Base-by-base conservation (phyloP, 2,113 vertebrate genomes). In the Prinia subflava region DNA sequence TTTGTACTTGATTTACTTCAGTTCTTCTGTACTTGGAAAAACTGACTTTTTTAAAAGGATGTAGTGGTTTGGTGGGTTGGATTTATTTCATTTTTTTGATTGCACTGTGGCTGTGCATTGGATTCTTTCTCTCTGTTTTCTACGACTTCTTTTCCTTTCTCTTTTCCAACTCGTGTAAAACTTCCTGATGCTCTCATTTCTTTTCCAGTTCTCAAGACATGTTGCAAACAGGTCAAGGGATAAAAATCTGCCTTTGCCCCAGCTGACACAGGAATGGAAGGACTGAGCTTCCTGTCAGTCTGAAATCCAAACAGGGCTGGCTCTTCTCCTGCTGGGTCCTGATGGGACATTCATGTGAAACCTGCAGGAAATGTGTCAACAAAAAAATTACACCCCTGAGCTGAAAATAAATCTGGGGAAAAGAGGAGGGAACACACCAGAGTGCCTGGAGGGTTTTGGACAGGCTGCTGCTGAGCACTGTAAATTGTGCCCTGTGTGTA, bases 1-100 rank as follows among this genome's bases (percentile, higher is more conserved):
- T 87, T 94, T 91, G 31, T 41, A 28, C 14, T 83, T 67, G 17
- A 50, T 89, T 81, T 70, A 74, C 47, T 89, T 91, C 56, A 67
- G 13, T 42, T 74, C 39, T 18, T 35, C 49, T 69, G 20, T 30
- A 62, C 28, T 60, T 63, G 76, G 71, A 44, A 93, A 93, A 83
- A 52, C 23, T 6, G 3, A 4, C 15, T 23, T 71, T 56, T 41
- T 77, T 64, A 2, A 41, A 84, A 87, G 41, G 41, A 76, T 64
- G 49, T 22, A 52, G 37, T 1, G 4, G 33, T 55, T 92, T 5
- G 31, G 23, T 39, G 13, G 18, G 10, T 69, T 64, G n/a, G 41
- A 24, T 44, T 17, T 17, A 59, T 49, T 77, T 39, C 5, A 19
- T 22, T 20, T 50, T 50, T 81, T 74, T 68, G 9, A 5, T 53